phyloP scores from a whole-genome alignment of 2,888 invertebrate genomes.

The Cheilosia impressa region DNA sequence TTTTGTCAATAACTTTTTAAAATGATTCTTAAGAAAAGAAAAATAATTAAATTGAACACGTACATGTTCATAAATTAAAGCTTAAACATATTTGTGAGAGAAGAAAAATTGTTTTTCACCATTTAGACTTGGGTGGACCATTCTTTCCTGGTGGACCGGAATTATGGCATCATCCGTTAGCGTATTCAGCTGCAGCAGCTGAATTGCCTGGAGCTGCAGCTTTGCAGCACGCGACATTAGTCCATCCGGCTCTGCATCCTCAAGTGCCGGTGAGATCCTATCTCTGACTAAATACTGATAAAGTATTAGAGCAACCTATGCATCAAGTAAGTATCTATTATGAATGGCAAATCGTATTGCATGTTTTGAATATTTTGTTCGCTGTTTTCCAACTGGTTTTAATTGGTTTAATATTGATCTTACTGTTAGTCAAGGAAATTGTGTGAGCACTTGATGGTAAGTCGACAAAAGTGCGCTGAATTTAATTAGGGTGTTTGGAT shows the following conservation, averaged over 20 bases:
- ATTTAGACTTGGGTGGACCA: slow-evolving; percentile 95
- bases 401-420: too few relatives aligned
- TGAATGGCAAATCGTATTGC: slow-evolving; percentile 36
- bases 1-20: slow-evolving; percentile 66
- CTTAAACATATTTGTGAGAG: slow-evolving; percentile 6
- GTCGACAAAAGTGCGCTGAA: background rate
- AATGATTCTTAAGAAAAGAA: background rate
- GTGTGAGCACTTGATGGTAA: background rate
- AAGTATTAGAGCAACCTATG: slow-evolving; percentile 84
- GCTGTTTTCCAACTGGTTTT: background rate
- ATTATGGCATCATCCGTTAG: slow-evolving; percentile 96
- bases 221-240: slow-evolving; percentile 94
- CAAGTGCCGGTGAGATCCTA: slow-evolving; percentile 98
- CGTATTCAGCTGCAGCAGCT: slow-evolving; percentile 90
- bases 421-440: background rate
- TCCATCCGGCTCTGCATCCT: slow-evolving; percentile 98
- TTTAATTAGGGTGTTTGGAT: too few relatives aligned
- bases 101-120: background rate
- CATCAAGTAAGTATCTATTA: slow-evolving; percentile 82
- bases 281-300: slow-evolving; percentile 95
- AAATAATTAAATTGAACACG: background rate
- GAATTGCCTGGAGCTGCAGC: slow-evolving; percentile 92
- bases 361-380: slow-evolving; percentile 65
- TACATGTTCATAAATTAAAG: slow-evolving; percentile 43
- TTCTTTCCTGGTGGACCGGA: slow-evolving; percentile 98